Conservation (phyloP, 2,888 invertebrate species). For the Drosophila kanekoi region DNA sequence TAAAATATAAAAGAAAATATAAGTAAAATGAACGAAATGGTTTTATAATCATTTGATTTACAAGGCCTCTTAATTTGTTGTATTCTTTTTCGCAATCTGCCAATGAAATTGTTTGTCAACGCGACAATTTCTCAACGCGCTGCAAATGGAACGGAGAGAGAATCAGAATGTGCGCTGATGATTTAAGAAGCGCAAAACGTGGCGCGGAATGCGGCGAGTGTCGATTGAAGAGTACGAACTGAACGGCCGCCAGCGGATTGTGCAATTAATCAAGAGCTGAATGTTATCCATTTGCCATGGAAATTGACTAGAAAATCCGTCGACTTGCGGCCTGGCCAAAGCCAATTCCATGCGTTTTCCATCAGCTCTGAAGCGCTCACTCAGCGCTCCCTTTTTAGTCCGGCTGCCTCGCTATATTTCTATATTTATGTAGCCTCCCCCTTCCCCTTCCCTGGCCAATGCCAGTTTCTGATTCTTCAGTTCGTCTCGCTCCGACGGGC, state of each 20-base stretch:
- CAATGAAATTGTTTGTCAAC: constrained; percentile 75
- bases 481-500: constrained; percentile 20
- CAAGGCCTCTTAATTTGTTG: constrained; percentile 38
- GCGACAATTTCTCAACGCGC: constrained; percentile 54
- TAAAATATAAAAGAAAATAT: constrained; percentile 24
- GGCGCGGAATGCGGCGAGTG: constrained; percentile 30
- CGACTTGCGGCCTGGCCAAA: neutral
- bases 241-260: constrained; percentile 22
- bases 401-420: constrained; percentile 26
- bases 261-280: constrained; percentile 68
- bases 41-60: constrained; percentile 73
- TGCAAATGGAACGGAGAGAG: constrained; percentile 45
- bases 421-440: constrained; percentile 48
- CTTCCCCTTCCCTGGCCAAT: constrained; percentile 8
- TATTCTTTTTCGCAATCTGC: constrained; percentile 62
- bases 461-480: constrained; percentile 29
- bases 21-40: constrained; percentile 31
- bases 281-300: constrained; percentile 31
- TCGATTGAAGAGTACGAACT: constrained; percentile 55
- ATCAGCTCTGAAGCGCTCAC: constrained; percentile 46
- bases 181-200: constrained; percentile 59
- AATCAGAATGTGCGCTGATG: constrained; percentile 34
- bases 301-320: constrained; percentile 50
- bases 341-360: constrained; percentile 53
- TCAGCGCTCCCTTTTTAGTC: constrained; percentile 40